Conservation (phyloP, 2,113 vertebrate species). For the Phainopepla nitens region DNA sequence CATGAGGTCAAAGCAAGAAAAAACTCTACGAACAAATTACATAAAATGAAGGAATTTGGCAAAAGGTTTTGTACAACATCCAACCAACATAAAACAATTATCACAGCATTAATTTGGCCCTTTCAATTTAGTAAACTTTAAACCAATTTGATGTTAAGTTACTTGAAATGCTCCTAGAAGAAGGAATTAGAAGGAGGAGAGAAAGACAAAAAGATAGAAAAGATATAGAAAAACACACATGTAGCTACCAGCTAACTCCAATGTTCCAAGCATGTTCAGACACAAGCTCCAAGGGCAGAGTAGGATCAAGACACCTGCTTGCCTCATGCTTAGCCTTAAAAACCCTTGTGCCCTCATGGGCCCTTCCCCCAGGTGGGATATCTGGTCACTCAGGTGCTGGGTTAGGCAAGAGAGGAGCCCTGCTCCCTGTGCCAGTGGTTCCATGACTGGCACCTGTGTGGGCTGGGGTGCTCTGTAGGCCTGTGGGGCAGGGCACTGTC, state of each 20-base stretch:
- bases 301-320: not conserved
- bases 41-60: not conserved
- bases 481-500: too few relatives aligned
- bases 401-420: not conserved
- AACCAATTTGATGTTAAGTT: not conserved
- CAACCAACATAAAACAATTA: not conserved
- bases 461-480: not conserved
- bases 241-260: not conserved
- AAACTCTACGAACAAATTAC: not conserved
- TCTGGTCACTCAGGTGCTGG: not conserved
- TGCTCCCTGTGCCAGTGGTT: rapidly evolving
- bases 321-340: not conserved
- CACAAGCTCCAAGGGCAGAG: not conserved
- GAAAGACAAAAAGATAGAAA: not conserved
- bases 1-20: not conserved
- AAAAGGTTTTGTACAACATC: not conserved
- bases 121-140: not conserved
- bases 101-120: not conserved
- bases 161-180: not conserved
- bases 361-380: rapidly evolving
- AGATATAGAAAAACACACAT: not conserved
- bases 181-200: not conserved
- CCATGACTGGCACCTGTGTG: rapidly evolving
- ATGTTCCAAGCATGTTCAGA: not conserved
- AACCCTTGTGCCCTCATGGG: rapidly evolving